These are phyloP conservation scores for Pollimyrus isidori DNA, from an alignment of 2,113 vertebrate species.

Conservation along the genomic window DNA sequence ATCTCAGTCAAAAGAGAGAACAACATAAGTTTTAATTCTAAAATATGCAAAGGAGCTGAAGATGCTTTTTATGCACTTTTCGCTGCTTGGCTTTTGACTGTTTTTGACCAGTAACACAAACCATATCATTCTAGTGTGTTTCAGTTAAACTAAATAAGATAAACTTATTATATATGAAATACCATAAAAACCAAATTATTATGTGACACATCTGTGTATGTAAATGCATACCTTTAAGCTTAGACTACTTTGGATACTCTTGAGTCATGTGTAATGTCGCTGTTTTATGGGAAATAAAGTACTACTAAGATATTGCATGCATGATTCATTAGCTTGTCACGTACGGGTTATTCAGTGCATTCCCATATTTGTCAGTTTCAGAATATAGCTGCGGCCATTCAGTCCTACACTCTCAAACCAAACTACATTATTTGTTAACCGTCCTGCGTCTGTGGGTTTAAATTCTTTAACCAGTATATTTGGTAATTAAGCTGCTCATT, in stretches of 20 bases:
- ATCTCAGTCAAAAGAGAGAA: not conserved
- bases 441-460: not conserved
- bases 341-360: not conserved
- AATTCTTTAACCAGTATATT: not conserved
- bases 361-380: not conserved
- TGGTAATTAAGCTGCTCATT: not conserved
- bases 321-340: not conserved
- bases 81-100: not conserved
- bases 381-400: not conserved
- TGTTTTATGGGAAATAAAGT: not conserved
- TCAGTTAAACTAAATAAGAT: not conserved
- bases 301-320: not conserved
- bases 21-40: not conserved
- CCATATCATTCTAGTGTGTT: not conserved
- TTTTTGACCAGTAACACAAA: not conserved
- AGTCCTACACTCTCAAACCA: not conserved
- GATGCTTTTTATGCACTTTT: not conserved
- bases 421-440: not conserved
- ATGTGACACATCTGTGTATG: not conserved
- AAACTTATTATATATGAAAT: not conserved
- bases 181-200: not conserved
- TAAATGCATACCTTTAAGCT: not conserved
- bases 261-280: not conserved
- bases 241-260: not conserved
- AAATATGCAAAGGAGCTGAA: not conserved